Percentiles rank a stretch among this genome's conserved stretches.
Evolutionary conservation across 2,113 vertebrate species (phyloP).

Genomic region (Aepyceros melampus): DNA sequence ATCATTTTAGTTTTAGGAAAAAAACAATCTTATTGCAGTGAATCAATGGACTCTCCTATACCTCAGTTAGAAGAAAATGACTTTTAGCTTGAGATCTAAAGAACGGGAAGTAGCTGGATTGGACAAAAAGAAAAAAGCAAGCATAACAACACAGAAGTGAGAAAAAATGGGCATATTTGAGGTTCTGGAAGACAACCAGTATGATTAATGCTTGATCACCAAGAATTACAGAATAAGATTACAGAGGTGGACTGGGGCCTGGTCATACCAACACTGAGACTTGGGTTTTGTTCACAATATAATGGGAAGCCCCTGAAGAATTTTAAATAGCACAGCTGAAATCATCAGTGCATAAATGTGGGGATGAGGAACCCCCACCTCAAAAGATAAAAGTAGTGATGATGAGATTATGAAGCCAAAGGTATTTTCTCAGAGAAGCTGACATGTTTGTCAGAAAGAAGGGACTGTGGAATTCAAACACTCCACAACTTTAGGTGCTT

Average conservation of each 20-base stretch:
- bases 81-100: background rate
- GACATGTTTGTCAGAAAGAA: background rate
- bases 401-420: background rate
- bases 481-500: background rate
- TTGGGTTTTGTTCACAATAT: background rate
- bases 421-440: background rate
- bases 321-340: background rate
- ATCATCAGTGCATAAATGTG: background rate
- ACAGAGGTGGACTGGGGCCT: background rate
- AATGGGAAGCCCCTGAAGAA: background rate
- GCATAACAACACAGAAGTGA: background rate
- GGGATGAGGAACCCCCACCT: background rate
- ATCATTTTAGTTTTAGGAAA: background rate
- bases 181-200: background rate
- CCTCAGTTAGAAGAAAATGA: background rate
- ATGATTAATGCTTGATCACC: background rate
- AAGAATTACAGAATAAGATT: background rate
- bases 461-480: background rate
- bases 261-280: rapidly evolving
- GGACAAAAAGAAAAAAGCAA: background rate
- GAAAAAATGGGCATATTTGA: background rate
- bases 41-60: background rate
- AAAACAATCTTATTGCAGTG: background rate
- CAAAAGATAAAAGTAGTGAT: background rate
- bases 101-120: background rate